phyloP scores from a whole-genome alignment of 2,888 invertebrate genomes.

The Cynaeus angustus region DNA sequence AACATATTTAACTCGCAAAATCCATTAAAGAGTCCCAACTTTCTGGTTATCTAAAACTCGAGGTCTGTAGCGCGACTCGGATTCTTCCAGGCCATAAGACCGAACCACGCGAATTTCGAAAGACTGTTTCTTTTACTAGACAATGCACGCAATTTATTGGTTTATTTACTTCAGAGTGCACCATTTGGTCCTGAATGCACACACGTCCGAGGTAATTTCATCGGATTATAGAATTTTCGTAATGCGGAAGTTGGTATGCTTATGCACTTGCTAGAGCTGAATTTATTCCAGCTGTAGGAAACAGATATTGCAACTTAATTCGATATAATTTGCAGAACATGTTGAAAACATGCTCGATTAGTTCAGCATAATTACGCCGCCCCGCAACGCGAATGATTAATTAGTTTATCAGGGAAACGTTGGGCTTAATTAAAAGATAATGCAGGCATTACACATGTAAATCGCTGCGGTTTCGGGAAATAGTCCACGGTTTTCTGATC shows the following conservation, averaged over 20 bases:
- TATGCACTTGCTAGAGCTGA: conserved; percentile 15
- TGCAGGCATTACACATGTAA: conserved; percentile 34
- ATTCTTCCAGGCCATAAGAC: conserved; percentile 61
- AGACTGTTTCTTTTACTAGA: conserved; percentile 39
- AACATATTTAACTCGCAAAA: conserved; percentile 65
- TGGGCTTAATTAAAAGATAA: conserved; percentile 50
- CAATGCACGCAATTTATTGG: conserved; percentile 50
- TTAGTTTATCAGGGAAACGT: conserved; percentile 51
- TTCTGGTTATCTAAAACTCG: conserved; percentile 61
- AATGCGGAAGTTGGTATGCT: conserved; percentile 31
- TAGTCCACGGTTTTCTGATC: not conserved
- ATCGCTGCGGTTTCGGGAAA: conserved; percentile 3
- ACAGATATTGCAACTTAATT: conserved; percentile 55
- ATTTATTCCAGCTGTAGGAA: conserved; percentile 50
- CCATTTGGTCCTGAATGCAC: conserved; percentile 6
- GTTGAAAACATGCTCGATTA: conserved; percentile 55
- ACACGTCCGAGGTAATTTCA: conserved; percentile 8
- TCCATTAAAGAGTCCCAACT: conserved; percentile 65
- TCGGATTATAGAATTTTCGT: conserved; percentile 42
- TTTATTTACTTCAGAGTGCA: conserved; percentile 44
- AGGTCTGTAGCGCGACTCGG: conserved; percentile 55
- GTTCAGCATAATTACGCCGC: conserved; percentile 52
- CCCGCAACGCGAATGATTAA: conserved; percentile 53
- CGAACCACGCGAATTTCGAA: conserved; percentile 46
- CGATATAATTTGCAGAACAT: conserved; percentile 54